Evolutionary conservation across 2,888 invertebrate species (phyloP), one percentile per base, ranked within the genome.

Genomic region (Eulithis testata): DNA sequence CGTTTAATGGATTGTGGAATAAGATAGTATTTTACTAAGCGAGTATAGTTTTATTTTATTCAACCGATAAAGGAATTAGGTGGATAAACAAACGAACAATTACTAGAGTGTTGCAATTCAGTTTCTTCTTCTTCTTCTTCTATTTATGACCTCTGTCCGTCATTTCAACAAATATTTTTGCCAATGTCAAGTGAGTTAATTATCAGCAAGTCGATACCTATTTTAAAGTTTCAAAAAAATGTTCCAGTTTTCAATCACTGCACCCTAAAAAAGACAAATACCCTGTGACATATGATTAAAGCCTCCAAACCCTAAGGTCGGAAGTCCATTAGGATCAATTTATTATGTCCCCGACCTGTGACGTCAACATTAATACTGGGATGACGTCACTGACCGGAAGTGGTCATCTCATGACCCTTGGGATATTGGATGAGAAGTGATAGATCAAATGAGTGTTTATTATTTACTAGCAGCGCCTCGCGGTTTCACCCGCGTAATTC

Each of bases 241-340:
- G 3, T 5, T 31, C 31, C 4, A 8, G 14, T 3, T 21, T 14
- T 8, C 14, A 47, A 47, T 47, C 4, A 47, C 14, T 0, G 47
- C 21, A 21, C 47, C 47, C 14, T 9, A 47, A 47, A 14, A 47
- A 31, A 4, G 45, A 47, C 21, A 14, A 49, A 47, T 47, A 14
- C n/a, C 37, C 31, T 12, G 37, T n/a, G 11, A 50, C 58, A 51
- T 59, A 59, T 51, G 7, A 51, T 43, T 51, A 11, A 31, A 59
- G 44, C 40, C 53, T 53, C 49, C 45, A 12, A 54, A 11, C 11
- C 21, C 4, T 31, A 44, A 31, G 51, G 60, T 53, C 53, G 60
- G 60, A 60, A 27, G 54, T 60, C 60, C 60, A 60, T 60, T 54
- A 60, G 47, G 12, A 53, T 27, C 52, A 12, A 52, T 53, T 37